Evolutionary conservation across 2,888 invertebrate species (phyloP), one percentile per base, ranked within the genome.

Genomic region (Abrostola triplasia): DNA sequence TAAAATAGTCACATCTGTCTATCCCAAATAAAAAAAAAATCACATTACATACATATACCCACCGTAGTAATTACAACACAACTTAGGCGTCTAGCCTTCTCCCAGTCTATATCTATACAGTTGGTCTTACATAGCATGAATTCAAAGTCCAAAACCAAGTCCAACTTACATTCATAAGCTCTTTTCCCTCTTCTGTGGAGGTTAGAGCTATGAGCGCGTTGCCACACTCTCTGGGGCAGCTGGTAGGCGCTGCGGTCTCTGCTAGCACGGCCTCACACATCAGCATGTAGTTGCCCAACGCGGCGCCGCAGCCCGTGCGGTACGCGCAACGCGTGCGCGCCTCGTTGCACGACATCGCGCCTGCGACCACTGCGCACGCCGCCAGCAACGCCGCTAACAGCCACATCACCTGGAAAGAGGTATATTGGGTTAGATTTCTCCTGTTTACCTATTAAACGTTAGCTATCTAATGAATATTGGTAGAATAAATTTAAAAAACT

Each of bases 131-230:
- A 4, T 24, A 24, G 24, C 24, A 24, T 24, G 24, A 4, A 24
- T 24, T 24, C 24, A 24, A 24, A 24, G 1, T 24, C 24, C 24
- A 24, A 24, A 24, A 2, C 24, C 24, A 24, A 24, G 24, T 24
- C 24, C 57, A 63, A 91, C 96, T 96, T 87, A 97, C 97, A 85
- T 95, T 96, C 96, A 97, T 96, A 12, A 98, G 95, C 70, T 96
- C 96, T 83, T 97, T 96, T 57, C 98, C 97, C 85, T 97, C 97
- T 57, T 96, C 97, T 0, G 97, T 97, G 36, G 97, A 97, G 0
- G 96, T 97, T 49, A 98, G 95, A 0, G 97, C 97, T 49, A 98
- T 97, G 44, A 98, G 95, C 0, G 98, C 97, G 84, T 97, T 96
- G 79, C 96, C 96, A 87, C 98, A 98, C 56, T 95, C 93, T 81